Base-by-base conservation (phyloP, 2,797 vertebrate species). In the Triplophysa bombifrons region DNA sequence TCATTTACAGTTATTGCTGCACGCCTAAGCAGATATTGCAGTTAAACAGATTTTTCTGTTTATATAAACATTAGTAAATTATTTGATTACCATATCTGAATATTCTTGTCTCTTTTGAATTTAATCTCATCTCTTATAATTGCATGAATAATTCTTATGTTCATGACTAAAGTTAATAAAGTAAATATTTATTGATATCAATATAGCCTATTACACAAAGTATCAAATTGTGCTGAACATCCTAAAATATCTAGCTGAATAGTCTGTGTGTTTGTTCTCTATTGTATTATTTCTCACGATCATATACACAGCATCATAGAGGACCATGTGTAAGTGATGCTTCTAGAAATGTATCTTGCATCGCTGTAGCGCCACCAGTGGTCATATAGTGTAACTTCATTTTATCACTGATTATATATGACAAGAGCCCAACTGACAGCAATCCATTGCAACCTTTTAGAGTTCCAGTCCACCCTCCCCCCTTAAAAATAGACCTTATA, bases 331-430 rank as follows among this genome's bases (percentile, higher is more conserved):
- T 38, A 17, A 2, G 8, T 16, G 19, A 16, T 55, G 19, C 10
- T 11, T n/a, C n/a, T 73, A 22, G 27, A 50, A 30, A 19, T 3
- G 14, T 72, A 51, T 76, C 58, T 56, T 68, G 61, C 72, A 85
- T 75, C 19, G 25, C 75, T 79, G 79, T 46, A 86, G 80, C 66
- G 56, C 81, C 67, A 30, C 74, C 22, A 58, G 27, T 85, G 84
- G 81, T 22, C 51, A 11, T 12, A 64, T 1, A 8, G 17, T 60
- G 17, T 66, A 71, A 86, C 72, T 84, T 73, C 84, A 80, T 38
- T 2, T 25, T 44, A 11, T 1, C 7, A 70, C 55, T 69, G 3
- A 65, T 13, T 8, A 7, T 51, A 6, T 9, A 12, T 17, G 27
- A 48, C 48, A 34, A 34, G 5, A 34, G 11, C 12, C 9, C 13